Evolutionary conservation across 2,888 invertebrate genomes (phyloP), one percentile per base, ranked within the genome.

Genomic region (Meta bourneti): DNA sequence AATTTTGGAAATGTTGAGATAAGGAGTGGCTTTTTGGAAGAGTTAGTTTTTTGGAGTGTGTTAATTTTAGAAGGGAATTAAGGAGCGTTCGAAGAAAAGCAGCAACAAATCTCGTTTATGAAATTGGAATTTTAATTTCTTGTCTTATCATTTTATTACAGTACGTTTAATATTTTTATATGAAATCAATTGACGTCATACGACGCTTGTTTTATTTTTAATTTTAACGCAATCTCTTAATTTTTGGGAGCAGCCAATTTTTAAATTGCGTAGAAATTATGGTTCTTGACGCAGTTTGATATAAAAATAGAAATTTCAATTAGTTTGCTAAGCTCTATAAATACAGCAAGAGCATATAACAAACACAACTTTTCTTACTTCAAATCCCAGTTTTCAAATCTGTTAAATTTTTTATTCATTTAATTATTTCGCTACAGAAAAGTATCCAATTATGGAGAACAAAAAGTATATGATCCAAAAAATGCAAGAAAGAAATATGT

Each of bases 1-100:
- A 79, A 61, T 79, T 79, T 79, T 61, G 19, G 6, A 4, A 61
- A 20, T 79, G 19, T 79, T 61, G 61, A 61, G 61, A 61, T 61
- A 61, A 61, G 61, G 8, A 9, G 13, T 16, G 11, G 61, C 16
- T 61, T 61, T 34, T 34, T 4, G 34, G 34, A 34, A 34, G 34
- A 34, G 34, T 34, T 34, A 2, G 6, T 61, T 61, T 16, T 16
- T 61, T 9, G 61, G 34, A 16, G 7, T 16, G 61, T 16, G 61
- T 61, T 61, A 61, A 61, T 61, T 61, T 61, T 61, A 61, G 61
- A 0, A 4, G 34, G 34, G 34, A 34, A 4, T 34, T 34, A 34
- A 34, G 61, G 9, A 61, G 61, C 11, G 61, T 16, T 9, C 61
- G 61, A 61, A 61, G 61, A 61, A 61, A 9, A 61, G 61, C 5